Evolutionary conservation across 1,140 invertebrate species (phyloP), one percentile per base, ranked within the genome.

Genomic region (Drosophila quadrilineata): DNA sequence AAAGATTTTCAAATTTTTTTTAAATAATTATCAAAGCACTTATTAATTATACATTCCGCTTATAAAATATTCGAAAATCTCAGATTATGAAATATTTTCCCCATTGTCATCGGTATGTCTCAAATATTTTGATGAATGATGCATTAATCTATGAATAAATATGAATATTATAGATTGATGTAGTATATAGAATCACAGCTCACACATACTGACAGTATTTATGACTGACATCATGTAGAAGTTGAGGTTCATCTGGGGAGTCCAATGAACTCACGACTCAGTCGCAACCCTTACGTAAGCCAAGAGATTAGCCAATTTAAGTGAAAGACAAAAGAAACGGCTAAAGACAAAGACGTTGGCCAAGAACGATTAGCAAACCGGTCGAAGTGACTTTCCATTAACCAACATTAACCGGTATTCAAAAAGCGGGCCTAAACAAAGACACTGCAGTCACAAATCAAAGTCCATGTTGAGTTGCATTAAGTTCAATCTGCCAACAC

Each of bases 291-390:
- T 68, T 68, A 54, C 50, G 45, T 64, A 68, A 64, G 65, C 60
- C 6, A 17, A 35, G 21, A 68, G 65, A 59, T 65, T 65, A 65
- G 29, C 62, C 62, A 59, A 59, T 60, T 66, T 52, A 28, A 29
- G 46, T 29, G 36, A 50, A 41, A 65, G 53, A 63, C 40, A 50
- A 52, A 60, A 29, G 60, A 22, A 16, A 8, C 28, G 36, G 40
- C 40, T 33, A 68, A n/a, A n/a, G n/a, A n/a, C 40, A 50, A 52
- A 60, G 38, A 66, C 29, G 21, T 10, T 35, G 36, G 40, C 40
- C 40, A 68, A n/a, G 65, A 63, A 63, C 43, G 65, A 64, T 68
- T 68, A 68, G 50, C 35, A 54, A 68, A 68, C 65, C 59, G 50
- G 65, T 68, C 43, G 6, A 26, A 36, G 22, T 68, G 53, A 63